These are phyloP conservation scores for Drosophila lacicola DNA, from an alignment of 2,888 invertebrate species.

Conservation along the genomic window DNA sequence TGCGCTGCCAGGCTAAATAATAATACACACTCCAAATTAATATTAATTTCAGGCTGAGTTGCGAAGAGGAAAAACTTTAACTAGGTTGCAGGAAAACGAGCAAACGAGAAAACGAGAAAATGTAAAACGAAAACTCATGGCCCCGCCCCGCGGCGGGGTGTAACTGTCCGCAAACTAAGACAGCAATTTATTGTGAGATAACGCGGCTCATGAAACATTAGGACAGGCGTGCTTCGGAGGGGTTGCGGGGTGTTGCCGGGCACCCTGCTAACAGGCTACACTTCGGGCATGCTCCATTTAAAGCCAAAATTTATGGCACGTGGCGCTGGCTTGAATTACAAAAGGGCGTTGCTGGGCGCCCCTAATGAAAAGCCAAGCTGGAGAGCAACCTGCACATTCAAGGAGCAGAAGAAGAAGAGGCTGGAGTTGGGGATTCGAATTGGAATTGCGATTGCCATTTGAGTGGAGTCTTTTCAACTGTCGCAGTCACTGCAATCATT, in stretches of 20 bases:
- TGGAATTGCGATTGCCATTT: neutral
- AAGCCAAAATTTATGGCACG: slow-evolving; percentile 78
- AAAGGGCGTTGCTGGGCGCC: slow-evolving; percentile 59
- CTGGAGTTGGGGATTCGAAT: neutral
- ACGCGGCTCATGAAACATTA: slow-evolving; percentile 49
- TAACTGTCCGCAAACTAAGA: slow-evolving; percentile 62
- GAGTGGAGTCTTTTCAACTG: slow-evolving; percentile 31
- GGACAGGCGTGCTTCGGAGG: too few species aligned
- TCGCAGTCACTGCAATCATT: slow-evolving; percentile 36
- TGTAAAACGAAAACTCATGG: too few species aligned
- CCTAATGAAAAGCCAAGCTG: slow-evolving; percentile 62
- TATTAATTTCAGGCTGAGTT: slow-evolving; percentile 62
- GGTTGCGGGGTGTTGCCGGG: neutral
- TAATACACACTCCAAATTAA: slow-evolving; percentile 72
- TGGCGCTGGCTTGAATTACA: slow-evolving; percentile 60
- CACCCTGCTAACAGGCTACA: slow-evolving; percentile 56
- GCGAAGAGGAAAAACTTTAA: slow-evolving; percentile 39
- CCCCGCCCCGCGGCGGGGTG: neutral
- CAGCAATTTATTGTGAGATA: slow-evolving; percentile 75
- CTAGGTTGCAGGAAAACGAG: slow-evolving; percentile 24
- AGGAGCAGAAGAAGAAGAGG: neutral
- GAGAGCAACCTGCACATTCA: slow-evolving; percentile 36
- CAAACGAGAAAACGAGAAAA: neutral
- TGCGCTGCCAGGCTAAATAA: slow-evolving; percentile 51
- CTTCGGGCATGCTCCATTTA: slow-evolving; percentile 75